Base-by-base conservation (phyloP, 2,797 vertebrate species). In the Galaxias olidus region DNA sequence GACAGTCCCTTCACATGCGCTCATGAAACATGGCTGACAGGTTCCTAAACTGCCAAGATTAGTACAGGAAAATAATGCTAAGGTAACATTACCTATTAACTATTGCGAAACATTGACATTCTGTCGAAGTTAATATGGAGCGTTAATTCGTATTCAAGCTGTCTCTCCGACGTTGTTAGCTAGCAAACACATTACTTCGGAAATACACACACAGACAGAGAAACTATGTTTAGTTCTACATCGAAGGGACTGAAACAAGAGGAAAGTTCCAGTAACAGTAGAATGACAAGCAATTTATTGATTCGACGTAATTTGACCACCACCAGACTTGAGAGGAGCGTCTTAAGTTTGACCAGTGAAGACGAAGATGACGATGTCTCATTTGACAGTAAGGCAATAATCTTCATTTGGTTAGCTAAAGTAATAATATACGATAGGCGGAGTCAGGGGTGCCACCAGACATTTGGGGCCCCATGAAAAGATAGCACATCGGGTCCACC, bases 331-430 rank as follows among this genome's bases (percentile, higher is more conserved):
- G 73, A 63, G 18, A 20, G 19, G 0, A 76, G 55, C 41, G 55
- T 89, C 50, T 74, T 86, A 41, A 76, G 43, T 59, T 65, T 86
- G 13, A 77, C 78, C 0, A 75, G 62, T 48, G 82, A 88, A 41
- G 90, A 91, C 14, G 86, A 87, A 61, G 90, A 90, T 1, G 76
- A 81, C 0, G 86, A 90, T 1, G 81, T 91, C 49, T 81, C 84
- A 49, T 93, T 93, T 86, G 92, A 93, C 83, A 91, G 92, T 93
- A 85, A 91, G 90, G 76, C 30, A 30, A 30, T 30, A 30, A 30
- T 30, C 30, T 30, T 30, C 2, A 6, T 30, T 30, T 30, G 30
- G 30, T 30, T 30, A 30, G 30, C 30, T 30, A 30, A n/a, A n/a
- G 30, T 30, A 30, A n/a, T n/a, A n/a, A n/a, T 2, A 30, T 30